Evolutionary conservation across 2,797 vertebrate species (phyloP).

Genomic region (Staurois parvus): DNA sequence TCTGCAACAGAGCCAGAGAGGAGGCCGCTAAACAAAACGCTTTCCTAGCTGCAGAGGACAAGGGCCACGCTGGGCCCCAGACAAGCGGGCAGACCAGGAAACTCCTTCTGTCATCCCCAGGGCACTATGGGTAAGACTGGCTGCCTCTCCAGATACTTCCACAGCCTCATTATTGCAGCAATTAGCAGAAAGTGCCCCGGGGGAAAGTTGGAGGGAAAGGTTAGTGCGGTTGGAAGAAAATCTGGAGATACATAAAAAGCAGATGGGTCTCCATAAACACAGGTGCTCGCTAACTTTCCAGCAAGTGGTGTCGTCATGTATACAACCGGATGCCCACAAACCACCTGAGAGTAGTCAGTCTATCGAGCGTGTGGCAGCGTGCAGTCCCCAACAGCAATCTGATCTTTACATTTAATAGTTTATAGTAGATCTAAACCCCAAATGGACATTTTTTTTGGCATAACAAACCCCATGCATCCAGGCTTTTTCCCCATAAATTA

Average conservation of each 20-base stretch:
- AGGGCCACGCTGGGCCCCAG: not conserved
- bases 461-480: too few species aligned
- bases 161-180: conserved; percentile 42
- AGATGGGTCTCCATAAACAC: conserved; percentile 28
- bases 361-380: not conserved
- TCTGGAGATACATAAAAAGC: conserved; percentile 36
- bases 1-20: not conserved
- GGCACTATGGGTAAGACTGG: not conserved
- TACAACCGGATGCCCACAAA: not conserved
- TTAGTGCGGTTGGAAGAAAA: conserved; percentile 24
- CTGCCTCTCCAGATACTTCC: conserved; percentile 46
- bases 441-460: too few species aligned
- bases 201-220: conserved; percentile 33
- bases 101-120: not conserved
- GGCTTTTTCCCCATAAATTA: too few species aligned
- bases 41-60: not conserved
- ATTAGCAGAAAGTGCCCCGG: conserved; percentile 47
- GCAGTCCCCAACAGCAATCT: not conserved
- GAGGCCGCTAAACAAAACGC: not conserved
- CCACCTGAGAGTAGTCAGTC: not conserved
- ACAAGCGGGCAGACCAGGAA: not conserved
- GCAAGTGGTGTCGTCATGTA: not conserved
- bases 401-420: too few species aligned
- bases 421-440: too few species aligned
- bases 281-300: conserved; percentile 4